Conservation (phyloP, 2,113 vertebrate genomes). For the Vidua macroura region DNA sequence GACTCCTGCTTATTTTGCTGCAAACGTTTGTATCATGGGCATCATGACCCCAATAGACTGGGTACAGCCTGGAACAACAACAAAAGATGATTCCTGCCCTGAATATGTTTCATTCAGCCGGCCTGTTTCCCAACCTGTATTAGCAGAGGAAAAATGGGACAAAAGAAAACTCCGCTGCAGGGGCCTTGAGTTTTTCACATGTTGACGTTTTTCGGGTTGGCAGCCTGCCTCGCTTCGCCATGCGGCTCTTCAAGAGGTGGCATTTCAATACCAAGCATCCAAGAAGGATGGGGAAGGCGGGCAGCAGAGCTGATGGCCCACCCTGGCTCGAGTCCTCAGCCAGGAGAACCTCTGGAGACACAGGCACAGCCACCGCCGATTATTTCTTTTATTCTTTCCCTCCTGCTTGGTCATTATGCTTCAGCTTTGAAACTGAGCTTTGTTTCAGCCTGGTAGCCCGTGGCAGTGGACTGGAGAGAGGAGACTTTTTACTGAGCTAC, state of each 20-base stretch:
- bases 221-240: not conserved
- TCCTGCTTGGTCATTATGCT: slow-evolving; percentile 36
- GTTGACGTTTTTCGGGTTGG: not conserved
- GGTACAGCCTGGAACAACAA: not conserved
- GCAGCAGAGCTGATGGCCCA: not conserved
- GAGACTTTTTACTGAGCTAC: slow-evolving; percentile 44
- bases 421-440: slow-evolving; percentile 54
- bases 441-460: slow-evolving; percentile 64
- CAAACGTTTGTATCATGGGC: rapidly evolving
- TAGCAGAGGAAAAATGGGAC: not conserved
- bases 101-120: not conserved
- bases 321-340: not conserved
- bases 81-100: not conserved
- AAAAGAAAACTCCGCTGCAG: not conserved
- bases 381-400: slow-evolving; percentile 37
- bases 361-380: not conserved
- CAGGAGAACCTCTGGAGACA: slow-evolving; percentile 16
- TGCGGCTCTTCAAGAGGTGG: slow-evolving; percentile 4
- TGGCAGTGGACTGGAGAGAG: slow-evolving; percentile 46
- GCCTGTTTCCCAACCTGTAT: not conserved
- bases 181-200: not conserved
- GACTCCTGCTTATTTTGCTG: not conserved
- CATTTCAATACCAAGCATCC: not conserved
- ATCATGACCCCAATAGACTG: rapidly evolving
- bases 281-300: not conserved